Percentiles rank a stretch among this genome's conserved stretches.
phyloP scores from a whole-genome alignment of 2,113 vertebrate species.

The Mus spicilegus region DNA sequence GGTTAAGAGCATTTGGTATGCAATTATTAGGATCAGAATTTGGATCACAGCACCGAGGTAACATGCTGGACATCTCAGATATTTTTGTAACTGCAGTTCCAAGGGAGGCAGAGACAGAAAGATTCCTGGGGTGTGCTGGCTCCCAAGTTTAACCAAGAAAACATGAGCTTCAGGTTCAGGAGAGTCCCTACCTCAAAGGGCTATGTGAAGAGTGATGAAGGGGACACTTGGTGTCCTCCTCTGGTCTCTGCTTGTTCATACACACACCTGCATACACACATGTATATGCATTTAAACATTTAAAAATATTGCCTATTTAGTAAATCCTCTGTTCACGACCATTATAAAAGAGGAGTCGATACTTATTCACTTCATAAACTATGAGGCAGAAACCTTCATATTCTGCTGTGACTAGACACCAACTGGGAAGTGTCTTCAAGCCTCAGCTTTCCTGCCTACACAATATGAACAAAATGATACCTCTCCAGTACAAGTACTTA shows the following conservation, averaged over 20 bases:
- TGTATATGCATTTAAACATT: background rate
- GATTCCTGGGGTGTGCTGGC: background rate
- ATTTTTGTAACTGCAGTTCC: background rate
- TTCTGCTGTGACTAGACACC: background rate
- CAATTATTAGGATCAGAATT: background rate
- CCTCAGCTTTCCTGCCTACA: background rate
- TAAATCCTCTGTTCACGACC: background rate
- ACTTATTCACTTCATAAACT: background rate
- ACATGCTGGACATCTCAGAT: background rate
- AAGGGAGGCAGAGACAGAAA: background rate
- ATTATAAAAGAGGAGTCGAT: background rate
- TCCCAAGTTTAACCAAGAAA: background rate
- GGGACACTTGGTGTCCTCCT: too few relatives aligned
- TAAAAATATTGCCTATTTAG: background rate
- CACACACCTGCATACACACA: background rate
- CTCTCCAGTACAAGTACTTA: background rate
- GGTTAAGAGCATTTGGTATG: background rate
- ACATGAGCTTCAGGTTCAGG: background rate
- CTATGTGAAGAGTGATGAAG: background rate
- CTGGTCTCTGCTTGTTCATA: background rate
- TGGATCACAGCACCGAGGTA: background rate
- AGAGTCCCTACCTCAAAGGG: background rate
- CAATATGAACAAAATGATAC: background rate
- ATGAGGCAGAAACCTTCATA: background rate
- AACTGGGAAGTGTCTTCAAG: background rate